Evolutionary conservation across 1,140 invertebrate species (phyloP), one percentile per base, ranked within the genome.

Genomic region (Centruroides vittatus): DNA sequence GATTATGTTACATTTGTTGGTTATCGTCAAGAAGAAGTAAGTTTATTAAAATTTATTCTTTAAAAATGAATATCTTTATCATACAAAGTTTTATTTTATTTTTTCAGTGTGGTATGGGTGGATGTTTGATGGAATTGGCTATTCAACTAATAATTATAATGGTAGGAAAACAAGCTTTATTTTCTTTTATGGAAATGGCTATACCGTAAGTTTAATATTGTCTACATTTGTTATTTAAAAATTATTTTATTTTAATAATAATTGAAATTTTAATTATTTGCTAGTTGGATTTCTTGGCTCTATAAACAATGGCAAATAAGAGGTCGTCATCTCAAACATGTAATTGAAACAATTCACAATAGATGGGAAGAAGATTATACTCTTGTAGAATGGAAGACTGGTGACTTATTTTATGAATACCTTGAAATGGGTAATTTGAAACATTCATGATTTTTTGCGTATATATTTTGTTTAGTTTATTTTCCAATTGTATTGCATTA

Each of bases 401-500:
- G 89, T 73, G 89, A 91, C 67, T 78, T 98, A 11, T 98, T 98
- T 75, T 88, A 89, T 4, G 95, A 98, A 76, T 98, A 98, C 76
- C 77, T 98, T 56, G 94, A 98, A 82, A 97, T 98, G 91, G 86
- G 89, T 91, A 78, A 76, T 74, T 35, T 23, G 8, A 12, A 10
- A 51, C 3, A 51, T n/a, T 23, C 23, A 23, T 23, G 23, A 23
- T 23, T 23, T 23, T 23, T 23, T 23, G 23, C 0, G 23, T 23
- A 23, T 2, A 23, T 23, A 23, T 23, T 23, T 23, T 23, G 23
- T 23, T 23, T 23, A 23, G 23, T 23, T 23, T 23, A 23, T 23
- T 23, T 23, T 23, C 23, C 23, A 23, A 23, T 23, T 23, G 23
- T 23, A 23, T 23, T 23, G 23, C 23, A 23, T 23, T 23, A 23